Evolutionary conservation across 2,113 vertebrate genomes (phyloP).

Genomic region (Sebastes schlegelii): DNA sequence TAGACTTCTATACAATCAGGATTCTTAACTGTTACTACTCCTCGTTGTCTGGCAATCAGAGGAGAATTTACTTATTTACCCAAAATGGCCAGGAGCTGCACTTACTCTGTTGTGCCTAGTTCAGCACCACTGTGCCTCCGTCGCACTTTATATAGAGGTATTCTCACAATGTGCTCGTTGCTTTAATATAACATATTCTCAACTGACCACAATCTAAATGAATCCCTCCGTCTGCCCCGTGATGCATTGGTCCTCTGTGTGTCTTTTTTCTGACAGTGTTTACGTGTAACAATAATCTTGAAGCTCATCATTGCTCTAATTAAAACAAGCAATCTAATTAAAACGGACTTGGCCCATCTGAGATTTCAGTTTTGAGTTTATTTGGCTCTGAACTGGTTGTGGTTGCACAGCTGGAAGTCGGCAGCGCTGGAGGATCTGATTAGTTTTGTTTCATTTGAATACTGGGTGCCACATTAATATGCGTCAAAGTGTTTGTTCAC

Average conservation of each 20-base stretch:
- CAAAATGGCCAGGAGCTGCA: neutral
- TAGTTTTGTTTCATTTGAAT: conserved; percentile 60
- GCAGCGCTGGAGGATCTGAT: conserved; percentile 45
- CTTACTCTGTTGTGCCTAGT: neutral
- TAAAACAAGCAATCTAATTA: conserved; percentile 52
- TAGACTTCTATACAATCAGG: no score
- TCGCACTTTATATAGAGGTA: neutral
- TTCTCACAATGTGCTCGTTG: conserved; percentile 8
- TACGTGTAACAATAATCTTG: conserved; percentile 11
- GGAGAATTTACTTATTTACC: neutral
- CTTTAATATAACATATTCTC: conserved; percentile 22
- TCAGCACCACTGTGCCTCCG: neutral
- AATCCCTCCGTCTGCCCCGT: neutral
- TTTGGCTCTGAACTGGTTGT: conserved; percentile 31
- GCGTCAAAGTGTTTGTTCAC: conserved; percentile 43
- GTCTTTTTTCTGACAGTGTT: conserved; percentile 18
- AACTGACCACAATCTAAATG: conserved; percentile 11
- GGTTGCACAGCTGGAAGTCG: conserved; percentile 43
- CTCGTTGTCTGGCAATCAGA: neutral
- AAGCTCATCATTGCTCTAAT: conserved; percentile 41
- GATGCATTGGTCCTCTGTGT: neutral
- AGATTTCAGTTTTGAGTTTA: conserved; percentile 52
- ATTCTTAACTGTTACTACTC: neutral
- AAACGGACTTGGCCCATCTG: conserved; percentile 41
- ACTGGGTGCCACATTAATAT: conserved; percentile 30